A percentile compares a stretch with the other conserved stretches of the same genome.
These are phyloP conservation scores for Oncorhynchus mykiss DNA, from an alignment of 2,113 vertebrate genomes.

Conservation along the genomic window DNA sequence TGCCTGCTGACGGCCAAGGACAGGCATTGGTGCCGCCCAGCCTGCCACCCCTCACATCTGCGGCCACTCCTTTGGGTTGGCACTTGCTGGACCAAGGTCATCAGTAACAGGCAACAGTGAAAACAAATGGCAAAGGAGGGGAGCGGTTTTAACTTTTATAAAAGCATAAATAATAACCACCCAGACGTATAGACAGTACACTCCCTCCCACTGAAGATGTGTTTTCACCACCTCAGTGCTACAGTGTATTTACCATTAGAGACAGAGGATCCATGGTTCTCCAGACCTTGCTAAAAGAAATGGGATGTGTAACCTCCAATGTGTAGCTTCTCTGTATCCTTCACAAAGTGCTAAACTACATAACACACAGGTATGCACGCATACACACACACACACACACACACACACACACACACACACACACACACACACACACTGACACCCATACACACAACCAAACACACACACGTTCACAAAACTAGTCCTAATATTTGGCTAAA, in stretches of 20 bases:
- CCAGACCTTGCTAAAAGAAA: no score
- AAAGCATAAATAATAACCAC: not conserved
- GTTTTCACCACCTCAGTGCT: not conserved
- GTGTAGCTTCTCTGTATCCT: not conserved
- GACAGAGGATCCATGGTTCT: not conserved
- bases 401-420: not conserved
- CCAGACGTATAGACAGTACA: not conserved
- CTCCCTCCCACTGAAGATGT: not conserved
- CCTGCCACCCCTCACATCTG: slow-evolving; percentile 39
- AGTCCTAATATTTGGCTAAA: not conserved
- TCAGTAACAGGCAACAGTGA: slow-evolving; percentile 40
- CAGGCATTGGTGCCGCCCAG: slow-evolving; percentile 33
- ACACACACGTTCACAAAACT: not conserved
- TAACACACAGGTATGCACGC: not conserved
- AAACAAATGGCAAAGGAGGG: slow-evolving; percentile 42
- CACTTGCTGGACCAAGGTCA: slow-evolving; percentile 36
- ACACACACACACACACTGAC: no score
- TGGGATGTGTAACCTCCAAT: no score
- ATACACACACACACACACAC: not conserved
- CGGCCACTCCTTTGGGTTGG: slow-evolving; percentile 39
- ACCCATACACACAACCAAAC: not conserved
- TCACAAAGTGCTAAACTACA: not conserved
- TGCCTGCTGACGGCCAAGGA: slow-evolving; percentile 13
- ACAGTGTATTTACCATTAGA: not conserved
- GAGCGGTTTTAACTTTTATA: slow-evolving; percentile 4